Percentiles rank a stretch among this genome's conserved stretches.
phyloP scores from a whole-genome alignment of 2,888 invertebrate species.

The Dryococelus australis region DNA sequence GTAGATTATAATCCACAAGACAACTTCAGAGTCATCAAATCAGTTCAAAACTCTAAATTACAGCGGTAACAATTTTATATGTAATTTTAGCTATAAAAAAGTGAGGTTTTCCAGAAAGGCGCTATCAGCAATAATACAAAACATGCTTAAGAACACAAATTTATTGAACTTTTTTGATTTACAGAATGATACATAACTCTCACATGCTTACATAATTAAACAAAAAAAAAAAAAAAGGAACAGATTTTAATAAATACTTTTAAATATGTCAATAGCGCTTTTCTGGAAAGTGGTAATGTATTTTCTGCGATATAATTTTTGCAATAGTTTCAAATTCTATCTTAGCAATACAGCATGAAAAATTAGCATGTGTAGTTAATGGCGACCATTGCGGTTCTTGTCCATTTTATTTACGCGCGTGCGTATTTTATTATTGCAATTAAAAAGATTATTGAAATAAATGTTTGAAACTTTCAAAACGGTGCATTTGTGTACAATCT shows the following conservation, averaged over 20 bases:
- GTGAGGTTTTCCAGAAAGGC: constrained; percentile 34
- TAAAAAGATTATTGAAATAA: no score
- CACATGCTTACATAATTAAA: background rate
- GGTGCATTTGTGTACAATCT: no score
- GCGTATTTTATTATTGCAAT: background rate
- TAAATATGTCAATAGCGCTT: constrained; percentile 16
- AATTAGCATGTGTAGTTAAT: background rate
- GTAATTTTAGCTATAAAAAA: no score
- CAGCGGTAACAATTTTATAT: no score
- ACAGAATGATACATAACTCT: background rate
- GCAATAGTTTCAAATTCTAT: background rate
- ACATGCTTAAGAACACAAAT: background rate
- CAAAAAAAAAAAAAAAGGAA: background rate
- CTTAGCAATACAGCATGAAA: background rate
- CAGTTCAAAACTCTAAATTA: no score
- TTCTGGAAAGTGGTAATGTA: constrained; percentile 17
- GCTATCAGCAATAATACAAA: constrained; percentile 31
- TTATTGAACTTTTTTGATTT: constrained; percentile 20
- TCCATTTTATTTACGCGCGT: background rate
- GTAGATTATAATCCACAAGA: no score
- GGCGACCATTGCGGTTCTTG: background rate
- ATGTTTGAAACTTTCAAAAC: no score
- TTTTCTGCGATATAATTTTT: background rate
- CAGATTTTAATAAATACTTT: background rate
- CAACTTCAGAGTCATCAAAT: no score